phyloP scores from a whole-genome alignment of 2,797 vertebrate species.

The Morelia viridis region DNA sequence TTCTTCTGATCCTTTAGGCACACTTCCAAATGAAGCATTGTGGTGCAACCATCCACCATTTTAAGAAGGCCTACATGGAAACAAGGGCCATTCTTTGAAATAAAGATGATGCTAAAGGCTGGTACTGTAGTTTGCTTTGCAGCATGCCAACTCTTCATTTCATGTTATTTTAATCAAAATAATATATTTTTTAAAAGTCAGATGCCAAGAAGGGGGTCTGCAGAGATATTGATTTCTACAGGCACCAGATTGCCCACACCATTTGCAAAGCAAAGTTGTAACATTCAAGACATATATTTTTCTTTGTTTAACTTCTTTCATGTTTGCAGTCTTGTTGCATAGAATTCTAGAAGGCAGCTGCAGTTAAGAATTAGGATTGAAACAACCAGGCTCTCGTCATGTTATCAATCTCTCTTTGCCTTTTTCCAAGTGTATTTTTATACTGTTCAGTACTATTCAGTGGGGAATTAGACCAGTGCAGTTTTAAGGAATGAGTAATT shows the following conservation, averaged over 20 bases:
- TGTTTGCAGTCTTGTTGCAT: not conserved
- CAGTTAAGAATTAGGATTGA: not conserved
- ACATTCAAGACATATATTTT: not conserved
- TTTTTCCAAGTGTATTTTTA: not conserved
- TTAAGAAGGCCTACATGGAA: not conserved
- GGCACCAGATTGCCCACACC: not conserved
- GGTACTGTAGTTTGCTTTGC: not conserved
- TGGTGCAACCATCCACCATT: not conserved
- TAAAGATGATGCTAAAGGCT: not conserved
- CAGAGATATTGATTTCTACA: not conserved
- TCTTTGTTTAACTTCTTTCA: not conserved
- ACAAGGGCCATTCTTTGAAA: not conserved
- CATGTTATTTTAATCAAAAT: not conserved
- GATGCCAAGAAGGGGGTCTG: not conserved
- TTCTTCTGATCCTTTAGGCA: no score
- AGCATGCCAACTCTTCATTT: not conserved
- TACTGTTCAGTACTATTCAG: not conserved
- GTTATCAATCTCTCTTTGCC: not conserved
- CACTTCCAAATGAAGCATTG: no score
- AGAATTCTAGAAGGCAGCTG: not conserved
- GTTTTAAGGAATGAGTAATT: not conserved
- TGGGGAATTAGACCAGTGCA: no score
- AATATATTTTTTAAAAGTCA: not conserved
- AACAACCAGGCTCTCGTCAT: no score
- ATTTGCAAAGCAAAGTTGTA: not conserved